phyloP scores from a whole-genome alignment of 2,888 invertebrate species.

The Mythimna albipuncta region DNA sequence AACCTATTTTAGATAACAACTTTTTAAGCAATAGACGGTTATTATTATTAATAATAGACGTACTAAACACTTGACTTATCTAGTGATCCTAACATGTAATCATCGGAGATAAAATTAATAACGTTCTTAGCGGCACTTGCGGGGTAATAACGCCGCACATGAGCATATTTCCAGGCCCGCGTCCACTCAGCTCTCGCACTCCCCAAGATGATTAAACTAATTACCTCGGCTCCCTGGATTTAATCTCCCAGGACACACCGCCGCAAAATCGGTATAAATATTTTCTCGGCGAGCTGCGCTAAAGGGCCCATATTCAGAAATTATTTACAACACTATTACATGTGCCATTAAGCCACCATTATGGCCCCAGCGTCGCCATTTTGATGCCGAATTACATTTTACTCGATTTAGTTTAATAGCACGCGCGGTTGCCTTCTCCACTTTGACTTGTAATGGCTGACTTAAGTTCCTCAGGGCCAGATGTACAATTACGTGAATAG shows the following conservation, averaged over 20 bases:
- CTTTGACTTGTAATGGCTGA: conserved; percentile 71
- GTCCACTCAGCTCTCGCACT: conserved; percentile 34
- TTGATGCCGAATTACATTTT: conserved; percentile 78
- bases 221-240: conserved; percentile 52
- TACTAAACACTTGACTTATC: too few relatives aligned
- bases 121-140: conserved; percentile 1
- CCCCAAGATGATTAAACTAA: conserved; percentile 61
- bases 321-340: conserved; percentile 81
- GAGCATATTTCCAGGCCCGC: conserved; percentile 24
- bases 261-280: conserved; percentile 53
- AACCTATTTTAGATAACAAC: too few relatives aligned
- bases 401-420: conserved; percentile 79
- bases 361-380: conserved; percentile 72
- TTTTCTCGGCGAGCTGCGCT: conserved; percentile 45
- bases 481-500: conserved; percentile 56
- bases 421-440: conserved; percentile 70
- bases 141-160: conserved; percentile 2
- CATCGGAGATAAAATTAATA: conserved; percentile 9
- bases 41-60: too few relatives aligned
- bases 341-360: conserved; percentile 79
- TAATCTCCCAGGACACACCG: conserved; percentile 36
- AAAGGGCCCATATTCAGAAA: conserved; percentile 61
- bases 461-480: conserved; percentile 66
- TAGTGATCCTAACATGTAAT: background rate
- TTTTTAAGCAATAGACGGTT: too few relatives aligned